phyloP scores from a whole-genome alignment of 1,140 invertebrate species.

The Zaprionus capensis region DNA sequence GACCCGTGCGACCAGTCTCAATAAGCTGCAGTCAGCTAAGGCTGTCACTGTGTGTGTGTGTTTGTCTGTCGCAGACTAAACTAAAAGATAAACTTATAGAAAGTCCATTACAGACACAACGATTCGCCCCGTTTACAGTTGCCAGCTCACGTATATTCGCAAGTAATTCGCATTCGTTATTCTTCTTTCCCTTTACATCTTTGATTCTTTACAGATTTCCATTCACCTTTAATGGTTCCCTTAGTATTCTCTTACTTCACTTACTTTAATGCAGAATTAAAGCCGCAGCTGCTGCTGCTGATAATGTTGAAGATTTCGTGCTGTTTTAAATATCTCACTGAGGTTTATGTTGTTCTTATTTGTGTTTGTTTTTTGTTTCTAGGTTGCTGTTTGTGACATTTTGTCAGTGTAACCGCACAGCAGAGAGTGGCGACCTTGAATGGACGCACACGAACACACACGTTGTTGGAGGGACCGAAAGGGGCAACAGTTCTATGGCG shows the following conservation, averaged over 20 bases:
- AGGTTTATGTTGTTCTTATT: conserved; percentile 25
- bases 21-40: conserved; percentile 57
- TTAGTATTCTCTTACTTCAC: conserved; percentile 26
- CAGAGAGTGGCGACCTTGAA: conserved; percentile 65
- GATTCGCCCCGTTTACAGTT: conserved; percentile 14
- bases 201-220: conserved; percentile 5
- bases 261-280: conserved; percentile 63
- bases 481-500: conserved; percentile 41
- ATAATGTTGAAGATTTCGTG: conserved; percentile 28
- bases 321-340: conserved; percentile 12
- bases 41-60: conserved; percentile 18
- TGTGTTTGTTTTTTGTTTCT: conserved; percentile 34
- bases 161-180: conserved; percentile 34
- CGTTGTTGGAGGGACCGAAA: neutral
- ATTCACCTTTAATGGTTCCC: conserved; percentile 15
- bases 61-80: conserved; percentile 40
- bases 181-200: conserved; percentile 2
- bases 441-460: conserved; percentile 49
- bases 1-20: conserved; percentile 34
- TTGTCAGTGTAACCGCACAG: conserved; percentile 45
- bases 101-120: conserved; percentile 17
- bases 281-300: conserved; percentile 21
- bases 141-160: conserved; percentile 26
- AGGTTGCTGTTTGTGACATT: conserved; percentile 69
- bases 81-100: conserved; percentile 56